Evolutionary conservation across 2,888 invertebrate species (phyloP), one percentile per base, ranked within the genome.

Genomic region (Lordiphosa andalusiaca): DNA sequence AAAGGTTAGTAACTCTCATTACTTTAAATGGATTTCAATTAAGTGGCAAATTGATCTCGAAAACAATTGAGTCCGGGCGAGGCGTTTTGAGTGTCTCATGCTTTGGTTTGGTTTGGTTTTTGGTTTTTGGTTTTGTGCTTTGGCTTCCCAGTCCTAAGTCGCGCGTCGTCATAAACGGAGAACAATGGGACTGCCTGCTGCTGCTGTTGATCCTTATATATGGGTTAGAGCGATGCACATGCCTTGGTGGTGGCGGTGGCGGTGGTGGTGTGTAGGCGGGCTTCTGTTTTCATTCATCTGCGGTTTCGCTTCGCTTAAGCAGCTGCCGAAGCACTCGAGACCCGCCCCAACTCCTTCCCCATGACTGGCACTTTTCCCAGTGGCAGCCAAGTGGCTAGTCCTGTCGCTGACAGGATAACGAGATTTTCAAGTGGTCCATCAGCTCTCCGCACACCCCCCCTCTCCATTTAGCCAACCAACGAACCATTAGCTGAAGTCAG

Each of bases 21-120:
- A 86, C 78, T 85, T 86, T 86, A 75, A 87, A 86, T 77, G 85
- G 86, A 87, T 87, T 87, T 87, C 76, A 87, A 87, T 87, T 86
- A 87, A 82, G 86, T 80, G 77, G 71, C 85, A 87, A 86, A 87
- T 87, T 85, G 85, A 84, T 76, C 75, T 68, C 71, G 64, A 69
- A 71, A 85, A 87, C 87, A 87, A 87, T 73, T 73, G 84, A 66
- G 51, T 67, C 78, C 71, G 60, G 75, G 21, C 69, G 82, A 75
- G 78, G 70, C 82, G 76, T 73, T 67, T 80, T 62, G 77, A 80
- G 82, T 77, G 76, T 67, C 59, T 59, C 44, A 53, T 52, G 58
- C 25, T 52, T 19, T 19, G 58, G 33, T 52, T 62, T 16, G 16
- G n/a, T 56, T 59, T 65, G 73, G 71, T 76, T 77, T 73, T 44